Evolutionary conservation across 2,888 invertebrate genomes (phyloP), one percentile per base, ranked within the genome.

Genomic region (Platypus cylindrus): DNA sequence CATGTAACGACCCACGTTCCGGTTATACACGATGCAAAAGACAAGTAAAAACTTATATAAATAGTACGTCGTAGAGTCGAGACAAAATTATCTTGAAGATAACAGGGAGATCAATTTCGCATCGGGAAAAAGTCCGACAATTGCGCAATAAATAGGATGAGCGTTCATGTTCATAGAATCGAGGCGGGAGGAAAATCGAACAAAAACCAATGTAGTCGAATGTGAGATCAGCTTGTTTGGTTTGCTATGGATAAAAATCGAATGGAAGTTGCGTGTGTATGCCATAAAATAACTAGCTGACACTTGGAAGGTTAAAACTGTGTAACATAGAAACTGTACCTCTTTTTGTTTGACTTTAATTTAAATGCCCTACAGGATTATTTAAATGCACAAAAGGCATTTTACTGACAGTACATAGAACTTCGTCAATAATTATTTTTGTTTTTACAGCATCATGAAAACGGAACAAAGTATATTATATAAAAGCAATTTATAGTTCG

Each of bases 191-290:
- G 44, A 38, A 42, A 38, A 37, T 46, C 44, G 45, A 46, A 51
- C 51, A 56, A 56, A 55, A 56, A 56, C 50, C 54, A 52, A 54
- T 55, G 55, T 56, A 54, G 53, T 52, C 51, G 54, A 51, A 53
- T 50, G 52, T 55, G 52, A n/a, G n/a, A 54, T 48, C 52, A 47
- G 50, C 54, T 48, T 55, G 55, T 56, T 51, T 49, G 43, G 34
- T 38, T 39, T 41, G 38, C 46, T 43, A 46, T 44, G 48, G 45
- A 50, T 50, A 59, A 58, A 57, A 58, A 58, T 59, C 52, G 52
- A 44, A 49, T 47, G 50, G 51, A 49, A 51, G 46, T 52, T 3
- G 26, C 51, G 48, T 45, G 48, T 52, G 50, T 48, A 46, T 46
- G 48, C 53, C 55, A 54, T 57, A 54, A 55, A 56, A 49, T 51